These are phyloP conservation scores for Carassius auratus DNA, from an alignment of 2,113 vertebrate genomes.

Conservation along the genomic window DNA sequence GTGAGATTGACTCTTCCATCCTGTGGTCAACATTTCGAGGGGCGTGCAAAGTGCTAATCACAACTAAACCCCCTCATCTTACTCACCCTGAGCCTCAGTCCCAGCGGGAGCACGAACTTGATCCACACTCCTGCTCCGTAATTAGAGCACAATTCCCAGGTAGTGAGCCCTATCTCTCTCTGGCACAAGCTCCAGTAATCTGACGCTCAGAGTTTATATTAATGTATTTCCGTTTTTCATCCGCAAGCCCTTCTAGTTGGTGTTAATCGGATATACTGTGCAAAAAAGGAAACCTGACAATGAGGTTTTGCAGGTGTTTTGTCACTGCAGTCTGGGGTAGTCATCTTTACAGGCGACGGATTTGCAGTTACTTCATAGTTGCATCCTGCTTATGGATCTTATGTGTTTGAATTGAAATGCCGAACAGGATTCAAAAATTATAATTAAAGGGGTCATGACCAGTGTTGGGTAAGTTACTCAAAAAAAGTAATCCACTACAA, in stretches of 20 bases:
- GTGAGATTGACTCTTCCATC: slow-evolving; percentile 10
- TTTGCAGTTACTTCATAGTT: background rate
- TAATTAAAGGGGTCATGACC: too few species aligned
- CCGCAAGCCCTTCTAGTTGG: background rate
- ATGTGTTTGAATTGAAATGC: background rate
- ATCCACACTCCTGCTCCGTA: slow-evolving; percentile 60
- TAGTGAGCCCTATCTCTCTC: slow-evolving; percentile 58
- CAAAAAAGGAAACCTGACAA: slow-evolving; percentile 37
- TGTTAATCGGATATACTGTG: slow-evolving; percentile 26
- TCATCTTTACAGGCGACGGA: background rate
- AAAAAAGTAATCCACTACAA: too few species aligned
- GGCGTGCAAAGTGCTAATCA: slow-evolving; percentile 40
- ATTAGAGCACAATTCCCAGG: slow-evolving; percentile 65
- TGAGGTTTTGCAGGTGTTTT: slow-evolving; percentile 1
- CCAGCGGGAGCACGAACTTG: slow-evolving; percentile 15
- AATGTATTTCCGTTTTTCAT: slow-evolving; percentile 18
- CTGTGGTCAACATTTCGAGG: slow-evolving; percentile 45
- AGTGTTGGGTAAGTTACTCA: too few species aligned
- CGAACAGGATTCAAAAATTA: background rate
- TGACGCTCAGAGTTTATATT: slow-evolving; percentile 65
- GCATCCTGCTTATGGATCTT: background rate
- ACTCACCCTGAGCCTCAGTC: slow-evolving; percentile 41
- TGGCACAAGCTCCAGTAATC: slow-evolving; percentile 27
- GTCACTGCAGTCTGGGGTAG: background rate
- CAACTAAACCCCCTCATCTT: slow-evolving; percentile 53